These are phyloP conservation scores for Periparus ater DNA, from an alignment of 2,797 vertebrate species.

Conservation along the genomic window DNA sequence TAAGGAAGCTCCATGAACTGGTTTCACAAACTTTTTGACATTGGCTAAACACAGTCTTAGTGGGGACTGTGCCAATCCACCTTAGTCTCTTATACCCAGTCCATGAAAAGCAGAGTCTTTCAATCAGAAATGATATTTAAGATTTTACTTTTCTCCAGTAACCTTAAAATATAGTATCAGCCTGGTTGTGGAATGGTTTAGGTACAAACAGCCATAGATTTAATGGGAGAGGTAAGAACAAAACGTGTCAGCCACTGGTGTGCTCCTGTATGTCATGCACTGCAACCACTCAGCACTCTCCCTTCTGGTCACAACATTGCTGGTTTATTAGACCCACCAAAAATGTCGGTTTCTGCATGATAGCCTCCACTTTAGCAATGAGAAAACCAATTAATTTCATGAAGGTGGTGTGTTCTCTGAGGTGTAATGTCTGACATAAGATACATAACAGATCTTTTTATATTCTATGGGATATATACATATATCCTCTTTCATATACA, in stretches of 20 bases:
- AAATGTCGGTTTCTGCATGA: not conserved
- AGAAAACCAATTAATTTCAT: slow-evolving; percentile 17
- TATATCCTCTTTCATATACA: not conserved
- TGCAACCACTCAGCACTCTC: not conserved
- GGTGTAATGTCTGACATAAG: not conserved
- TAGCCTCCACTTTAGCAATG: not conserved
- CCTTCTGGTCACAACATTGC: not conserved
- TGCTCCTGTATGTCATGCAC: too few species aligned
- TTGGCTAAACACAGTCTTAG: not conserved
- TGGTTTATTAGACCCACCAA: not conserved
- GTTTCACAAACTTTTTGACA: not conserved
- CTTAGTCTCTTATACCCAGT: not conserved
- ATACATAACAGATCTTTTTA: not conserved
- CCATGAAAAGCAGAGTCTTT: not conserved
- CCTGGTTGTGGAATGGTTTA: not conserved
- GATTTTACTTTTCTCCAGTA: not conserved
- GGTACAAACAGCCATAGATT: not conserved
- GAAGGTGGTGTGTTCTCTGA: not conserved
- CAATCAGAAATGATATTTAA: not conserved
- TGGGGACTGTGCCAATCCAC: not conserved
- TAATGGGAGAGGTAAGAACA: not conserved
- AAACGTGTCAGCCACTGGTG: not conserved
- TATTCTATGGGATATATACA: not conserved
- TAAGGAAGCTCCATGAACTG: not conserved
- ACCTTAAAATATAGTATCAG: not conserved